A percentile compares a stretch with the other conserved stretches of the same genome.
Conservation (phyloP, 2,888 invertebrate genomes). For the Subacronicta megacephala region DNA sequence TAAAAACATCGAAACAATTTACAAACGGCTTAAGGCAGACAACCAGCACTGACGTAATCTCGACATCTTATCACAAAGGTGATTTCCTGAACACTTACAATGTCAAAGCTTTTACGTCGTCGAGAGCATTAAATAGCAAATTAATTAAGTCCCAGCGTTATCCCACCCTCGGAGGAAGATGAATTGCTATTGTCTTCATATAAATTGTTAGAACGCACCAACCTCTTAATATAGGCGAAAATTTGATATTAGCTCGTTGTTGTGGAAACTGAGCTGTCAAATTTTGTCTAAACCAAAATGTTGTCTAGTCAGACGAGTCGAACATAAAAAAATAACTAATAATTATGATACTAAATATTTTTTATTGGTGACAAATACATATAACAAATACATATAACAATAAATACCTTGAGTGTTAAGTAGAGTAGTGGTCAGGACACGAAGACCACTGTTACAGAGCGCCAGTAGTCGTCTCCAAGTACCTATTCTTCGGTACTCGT, state of each 20-base stretch:
- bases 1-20: slow-evolving; percentile 24
- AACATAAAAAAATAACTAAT: too few relatives aligned
- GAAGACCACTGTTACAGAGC: not conserved
- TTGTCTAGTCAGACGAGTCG: too few relatives aligned
- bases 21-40: slow-evolving; percentile 25
- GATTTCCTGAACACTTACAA: slow-evolving; percentile 57
- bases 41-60: slow-evolving; percentile 31
- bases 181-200: slow-evolving; percentile 57
- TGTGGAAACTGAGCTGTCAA: slow-evolving; percentile 6
- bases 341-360: too few relatives aligned
- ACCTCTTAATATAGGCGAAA: slow-evolving; percentile 47
- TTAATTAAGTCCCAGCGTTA: slow-evolving; percentile 68
- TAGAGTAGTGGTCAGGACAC: not conserved
- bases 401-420: not conserved
- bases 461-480: not conserved
- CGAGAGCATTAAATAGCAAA: slow-evolving; percentile 62
- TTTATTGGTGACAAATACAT: too few relatives aligned
- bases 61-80: slow-evolving; percentile 30
- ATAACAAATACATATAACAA: too few relatives aligned
- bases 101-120: slow-evolving; percentile 37
- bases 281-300: too few relatives aligned
- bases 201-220: slow-evolving; percentile 46
- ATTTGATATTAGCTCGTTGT: slow-evolving; percentile 31
- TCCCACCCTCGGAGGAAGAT: slow-evolving; percentile 57
- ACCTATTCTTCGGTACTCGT: not conserved